These are phyloP conservation scores for Microctonus aethiopoides DNA, from an alignment of 2,888 invertebrate species.

Conservation along the genomic window DNA sequence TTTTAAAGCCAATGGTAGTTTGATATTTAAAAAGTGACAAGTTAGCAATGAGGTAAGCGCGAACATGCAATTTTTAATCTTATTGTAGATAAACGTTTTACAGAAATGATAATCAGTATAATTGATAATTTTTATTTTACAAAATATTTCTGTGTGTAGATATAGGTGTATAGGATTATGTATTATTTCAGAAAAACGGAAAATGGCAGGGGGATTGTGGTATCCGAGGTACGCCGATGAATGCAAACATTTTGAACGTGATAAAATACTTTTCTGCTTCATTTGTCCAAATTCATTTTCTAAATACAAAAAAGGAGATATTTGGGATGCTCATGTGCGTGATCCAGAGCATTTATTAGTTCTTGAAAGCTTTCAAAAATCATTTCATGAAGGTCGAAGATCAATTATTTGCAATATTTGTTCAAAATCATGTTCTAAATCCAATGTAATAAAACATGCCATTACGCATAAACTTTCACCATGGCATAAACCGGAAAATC, in stretches of 20 bases:
- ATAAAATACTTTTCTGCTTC: not conserved
- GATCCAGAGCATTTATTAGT: not conserved
- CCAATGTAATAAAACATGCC: not conserved
- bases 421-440: not conserved
- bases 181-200: too few relatives aligned
- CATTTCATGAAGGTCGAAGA: not conserved
- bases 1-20: too few relatives aligned
- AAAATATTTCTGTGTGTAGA: too few relatives aligned
- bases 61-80: too few relatives aligned
- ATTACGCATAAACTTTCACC: not conserved
- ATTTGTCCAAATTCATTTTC: not conserved
- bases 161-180: too few relatives aligned
- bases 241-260: not conserved
- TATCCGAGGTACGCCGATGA: too few relatives aligned
- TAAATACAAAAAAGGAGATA: not conserved
- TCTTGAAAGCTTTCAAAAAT: not conserved
- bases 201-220: too few relatives aligned
- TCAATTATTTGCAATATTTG: not conserved
- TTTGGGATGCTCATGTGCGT: not conserved
- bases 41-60: too few relatives aligned
- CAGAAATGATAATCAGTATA: too few relatives aligned
- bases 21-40: too few relatives aligned
- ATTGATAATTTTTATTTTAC: too few relatives aligned
- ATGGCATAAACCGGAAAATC: not conserved
- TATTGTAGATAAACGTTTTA: too few relatives aligned